Percentiles rank a stretch among this genome's conserved stretches.
These are phyloP conservation scores for Sebastes fasciatus DNA, from an alignment of 2,113 vertebrate genomes.

Conservation along the genomic window DNA sequence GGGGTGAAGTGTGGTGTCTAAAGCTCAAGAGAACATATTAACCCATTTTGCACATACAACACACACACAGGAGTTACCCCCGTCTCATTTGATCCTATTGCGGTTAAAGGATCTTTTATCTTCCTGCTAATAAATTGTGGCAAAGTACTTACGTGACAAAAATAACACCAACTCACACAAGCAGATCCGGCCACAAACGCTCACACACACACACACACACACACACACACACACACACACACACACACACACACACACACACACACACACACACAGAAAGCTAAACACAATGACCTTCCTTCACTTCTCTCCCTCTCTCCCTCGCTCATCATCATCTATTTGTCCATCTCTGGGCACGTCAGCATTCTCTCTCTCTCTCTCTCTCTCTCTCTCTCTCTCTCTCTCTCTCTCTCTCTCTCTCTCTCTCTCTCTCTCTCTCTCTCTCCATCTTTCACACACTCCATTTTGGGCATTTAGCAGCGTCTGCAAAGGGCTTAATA, in stretches of 20 bases:
- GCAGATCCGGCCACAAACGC: not conserved
- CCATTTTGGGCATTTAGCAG: slow-evolving; percentile 13
- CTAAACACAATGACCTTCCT: slow-evolving; percentile 9
- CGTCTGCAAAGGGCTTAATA: slow-evolving; percentile 13
- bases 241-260: not conserved
- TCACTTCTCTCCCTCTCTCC: not conserved
- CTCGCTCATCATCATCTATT: slow-evolving; percentile 41
- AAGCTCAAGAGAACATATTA: slow-evolving; percentile 3
- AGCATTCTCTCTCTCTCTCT: slow-evolving; percentile 3
- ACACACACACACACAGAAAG: not conserved
- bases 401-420: too few relatives aligned
- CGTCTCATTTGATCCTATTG: not conserved
- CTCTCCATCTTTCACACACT: slow-evolving; percentile 2
- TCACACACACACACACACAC: not conserved
- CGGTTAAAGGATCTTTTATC: slow-evolving; percentile 10
- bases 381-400: not conserved
- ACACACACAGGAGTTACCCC: not conserved
- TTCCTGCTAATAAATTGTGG: slow-evolving; percentile 15
- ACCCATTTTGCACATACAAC: not conserved
- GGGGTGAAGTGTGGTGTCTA: not conserved
- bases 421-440: not conserved
- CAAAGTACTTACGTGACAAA: slow-evolving; percentile 14
- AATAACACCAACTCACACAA: not conserved
- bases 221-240: not conserved
- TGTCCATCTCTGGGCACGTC: slow-evolving; percentile 27